Conservation (phyloP, 2,888 invertebrate genomes). For the Drosophila tanythrix region DNA sequence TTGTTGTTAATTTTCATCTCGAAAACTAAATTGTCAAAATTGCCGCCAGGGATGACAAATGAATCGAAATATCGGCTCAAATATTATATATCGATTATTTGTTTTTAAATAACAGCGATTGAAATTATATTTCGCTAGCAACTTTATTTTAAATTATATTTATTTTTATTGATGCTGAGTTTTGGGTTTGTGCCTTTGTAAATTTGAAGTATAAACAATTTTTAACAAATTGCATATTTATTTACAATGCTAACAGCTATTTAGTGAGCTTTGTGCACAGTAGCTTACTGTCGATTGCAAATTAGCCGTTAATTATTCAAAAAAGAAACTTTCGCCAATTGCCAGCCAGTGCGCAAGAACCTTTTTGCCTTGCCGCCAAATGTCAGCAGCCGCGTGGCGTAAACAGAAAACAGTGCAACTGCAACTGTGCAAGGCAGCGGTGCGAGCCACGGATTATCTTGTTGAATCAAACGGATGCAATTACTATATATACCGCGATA, state of each 20-base stretch:
- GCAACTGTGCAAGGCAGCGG: constrained; percentile 64
- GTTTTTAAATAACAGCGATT: background rate
- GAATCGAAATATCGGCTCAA: constrained; percentile 11
- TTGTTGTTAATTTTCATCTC: background rate
- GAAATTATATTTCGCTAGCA: background rate
- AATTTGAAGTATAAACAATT: background rate
- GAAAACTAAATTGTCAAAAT: background rate
- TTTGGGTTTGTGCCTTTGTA: background rate
- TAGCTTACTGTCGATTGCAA: constrained; percentile 20
- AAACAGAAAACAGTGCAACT: constrained; percentile 77
- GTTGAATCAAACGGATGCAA: constrained; percentile 27
- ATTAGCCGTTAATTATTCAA: constrained; percentile 32
- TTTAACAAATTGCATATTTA: background rate
- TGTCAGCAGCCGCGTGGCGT: constrained; percentile 42
- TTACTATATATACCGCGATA: constrained; percentile 25
- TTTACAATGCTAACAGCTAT: background rate
- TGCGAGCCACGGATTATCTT: constrained; percentile 20
- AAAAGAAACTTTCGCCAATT: constrained; percentile 24
- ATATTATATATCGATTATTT: constrained; percentile 11
- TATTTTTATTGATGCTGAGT: background rate
- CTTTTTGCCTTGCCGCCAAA: constrained; percentile 70
- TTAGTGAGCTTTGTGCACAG: constrained; percentile 27
- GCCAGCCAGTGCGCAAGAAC: constrained; percentile 60
- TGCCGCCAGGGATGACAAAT: constrained; percentile 32
- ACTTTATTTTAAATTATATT: background rate